Base-by-base conservation (phyloP, 2,888 invertebrate genomes). In the Capitulum mitella region DNA sequence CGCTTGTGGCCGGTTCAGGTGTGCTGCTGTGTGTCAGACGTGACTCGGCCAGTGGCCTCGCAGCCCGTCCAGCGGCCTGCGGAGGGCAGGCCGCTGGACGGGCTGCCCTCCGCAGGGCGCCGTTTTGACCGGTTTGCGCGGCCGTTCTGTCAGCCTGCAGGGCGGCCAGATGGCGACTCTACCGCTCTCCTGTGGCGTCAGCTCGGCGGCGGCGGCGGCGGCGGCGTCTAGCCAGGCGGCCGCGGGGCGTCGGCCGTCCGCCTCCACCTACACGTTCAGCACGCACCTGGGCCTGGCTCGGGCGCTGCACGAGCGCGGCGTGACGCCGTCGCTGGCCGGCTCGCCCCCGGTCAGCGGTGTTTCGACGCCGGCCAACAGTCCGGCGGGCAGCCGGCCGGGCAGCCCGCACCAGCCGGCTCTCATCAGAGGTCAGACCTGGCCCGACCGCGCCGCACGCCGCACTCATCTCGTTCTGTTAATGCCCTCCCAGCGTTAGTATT, bases 361-460 rank as follows among this genome's bases (percentile, higher is more conserved):
- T 0, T 93, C 93, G 14, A 95, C 95, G 12, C 95, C 95, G 1
- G 92, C 93, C 84, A 95, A 95, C 85, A 93, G 93, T 84, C 94
- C 94, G 1, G 90, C 91, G 83, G 90, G 90, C n/a, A 80, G 83
- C 14, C 88, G 89, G 0, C 85, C 87, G 1, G 77, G 87, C 87
- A 80, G 80, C 16, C 58, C 58, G 58, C 80, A 79, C 77, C 80
- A 80, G 46, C 70, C 70, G n/a, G 40, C 37, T 5, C 37, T 70
- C 70, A 40, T 70, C 37, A 37, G 40, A 40, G 70, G 70, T 70
- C 26, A 70, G 37, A 1, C 10, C n/a, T n/a, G n/a, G n/a, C n/a
- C n/a, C n/a, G n/a, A n/a, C n/a, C n/a, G n/a, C n/a, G n/a, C n/a
- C n/a, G n/a, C n/a, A n/a, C n/a, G n/a, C n/a, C n/a, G n/a, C n/a